Percentiles rank a stretch among this genome's conserved stretches.
Conservation (phyloP, 1,140 invertebrate genomes). For the Drosophila nebulosa region DNA sequence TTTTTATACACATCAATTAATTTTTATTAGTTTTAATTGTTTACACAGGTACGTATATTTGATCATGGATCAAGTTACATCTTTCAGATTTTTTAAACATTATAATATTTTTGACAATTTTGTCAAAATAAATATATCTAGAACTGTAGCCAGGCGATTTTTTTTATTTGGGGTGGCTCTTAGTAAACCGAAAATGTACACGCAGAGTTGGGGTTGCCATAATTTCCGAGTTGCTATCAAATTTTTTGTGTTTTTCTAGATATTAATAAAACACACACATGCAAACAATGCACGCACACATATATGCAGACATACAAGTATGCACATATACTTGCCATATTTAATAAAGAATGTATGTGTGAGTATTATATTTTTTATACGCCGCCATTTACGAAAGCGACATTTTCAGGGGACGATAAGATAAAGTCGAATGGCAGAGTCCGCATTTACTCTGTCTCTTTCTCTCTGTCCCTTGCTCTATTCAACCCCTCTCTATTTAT, state of each 20-base stretch:
- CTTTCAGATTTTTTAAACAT: too few species aligned
- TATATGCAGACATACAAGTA: not conserved
- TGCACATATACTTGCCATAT: conserved; percentile 4
- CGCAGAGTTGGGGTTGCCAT: not conserved
- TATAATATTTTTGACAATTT: too few species aligned
- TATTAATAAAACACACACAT: not conserved
- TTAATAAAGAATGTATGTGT: not conserved
- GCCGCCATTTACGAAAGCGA: conserved; percentile 71
- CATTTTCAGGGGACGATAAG: conserved; percentile 60
- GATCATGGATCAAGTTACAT: too few species aligned
- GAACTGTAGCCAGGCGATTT: too few species aligned
- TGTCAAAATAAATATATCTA: too few species aligned
- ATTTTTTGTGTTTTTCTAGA: not conserved
- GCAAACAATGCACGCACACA: not conserved
- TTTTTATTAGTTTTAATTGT: too few species aligned
- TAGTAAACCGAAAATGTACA: not conserved
- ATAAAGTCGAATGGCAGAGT: conserved; percentile 50
- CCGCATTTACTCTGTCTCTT: conserved; percentile 21
- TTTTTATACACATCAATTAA: too few species aligned
- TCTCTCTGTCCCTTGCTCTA: conserved; percentile 1
- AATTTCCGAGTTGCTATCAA: not conserved
- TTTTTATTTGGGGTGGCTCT: not conserved
- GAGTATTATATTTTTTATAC: conserved; percentile 63
- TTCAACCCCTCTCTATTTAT: conserved; percentile 36
- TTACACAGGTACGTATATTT: too few species aligned